These are phyloP conservation scores for Metopolophium dirhodum DNA, from an alignment of 1,140 invertebrate species.

Conservation along the genomic window DNA sequence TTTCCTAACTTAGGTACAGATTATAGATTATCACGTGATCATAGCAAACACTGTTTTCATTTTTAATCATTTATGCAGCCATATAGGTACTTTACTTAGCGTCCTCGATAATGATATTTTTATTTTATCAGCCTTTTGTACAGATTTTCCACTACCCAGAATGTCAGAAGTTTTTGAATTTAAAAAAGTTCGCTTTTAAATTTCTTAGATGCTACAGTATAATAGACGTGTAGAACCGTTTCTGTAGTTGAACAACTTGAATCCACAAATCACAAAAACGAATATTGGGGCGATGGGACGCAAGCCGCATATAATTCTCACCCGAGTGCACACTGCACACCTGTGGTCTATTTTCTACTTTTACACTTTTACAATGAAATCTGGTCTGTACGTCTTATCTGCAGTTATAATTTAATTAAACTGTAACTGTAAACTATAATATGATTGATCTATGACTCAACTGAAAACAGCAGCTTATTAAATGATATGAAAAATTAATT, in stretches of 20 bases:
- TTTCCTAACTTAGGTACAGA: too few relatives aligned
- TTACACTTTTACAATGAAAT: neutral
- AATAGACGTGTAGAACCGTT: neutral
- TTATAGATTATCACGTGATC: too few relatives aligned
- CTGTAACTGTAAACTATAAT: neutral
- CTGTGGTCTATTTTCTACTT: neutral
- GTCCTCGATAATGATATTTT: neutral
- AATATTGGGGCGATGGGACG: too few relatives aligned
- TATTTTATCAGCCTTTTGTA: neutral
- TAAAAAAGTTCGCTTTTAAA: neutral
- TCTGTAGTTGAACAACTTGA: neutral
- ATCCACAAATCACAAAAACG: neutral
- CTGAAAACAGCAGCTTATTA: neutral
- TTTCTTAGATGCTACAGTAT: neutral
- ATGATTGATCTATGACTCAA: conserved; percentile 8
- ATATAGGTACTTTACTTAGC: too few relatives aligned
- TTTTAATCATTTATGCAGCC: too few relatives aligned
- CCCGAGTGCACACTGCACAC: neutral
- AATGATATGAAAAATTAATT: neutral
- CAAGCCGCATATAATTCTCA: neutral
- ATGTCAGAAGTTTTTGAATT: too few relatives aligned
- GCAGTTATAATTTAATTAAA: neutral
- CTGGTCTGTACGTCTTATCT: neutral
- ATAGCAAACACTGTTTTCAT: too few relatives aligned
- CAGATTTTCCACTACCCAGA: neutral